phyloP scores from a whole-genome alignment of 2,113 vertebrate genomes.

The Myrmophylax atrothorax region DNA sequence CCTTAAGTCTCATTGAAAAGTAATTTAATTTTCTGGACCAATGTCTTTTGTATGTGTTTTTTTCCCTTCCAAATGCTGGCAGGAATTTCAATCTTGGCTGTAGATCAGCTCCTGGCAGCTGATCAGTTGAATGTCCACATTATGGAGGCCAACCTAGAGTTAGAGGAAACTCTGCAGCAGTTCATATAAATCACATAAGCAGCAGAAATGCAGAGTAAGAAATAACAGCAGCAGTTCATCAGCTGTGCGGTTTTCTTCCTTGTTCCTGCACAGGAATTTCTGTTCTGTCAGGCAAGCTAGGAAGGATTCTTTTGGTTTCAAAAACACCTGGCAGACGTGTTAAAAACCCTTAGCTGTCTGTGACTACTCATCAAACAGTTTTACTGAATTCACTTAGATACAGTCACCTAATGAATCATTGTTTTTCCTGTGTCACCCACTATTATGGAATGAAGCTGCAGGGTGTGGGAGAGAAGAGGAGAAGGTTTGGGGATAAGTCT shows the following conservation, averaged over 20 bases:
- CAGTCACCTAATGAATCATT: not conserved
- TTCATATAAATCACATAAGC: conserved; percentile 24
- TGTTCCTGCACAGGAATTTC: not conserved
- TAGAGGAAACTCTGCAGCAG: conserved; percentile 27
- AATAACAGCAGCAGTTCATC: not conserved
- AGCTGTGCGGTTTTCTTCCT: not conserved
- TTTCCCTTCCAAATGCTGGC: not conserved
- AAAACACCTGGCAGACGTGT: not conserved
- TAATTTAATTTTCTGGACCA: not conserved
- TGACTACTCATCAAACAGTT: not conserved
- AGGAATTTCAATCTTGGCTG: conserved; percentile 7
- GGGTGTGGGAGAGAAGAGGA: not conserved
- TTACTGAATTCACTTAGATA: not conserved
- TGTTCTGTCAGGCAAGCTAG: not conserved
- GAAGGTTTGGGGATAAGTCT: not conserved
- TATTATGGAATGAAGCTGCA: not conserved
- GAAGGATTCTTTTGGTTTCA: not conserved
- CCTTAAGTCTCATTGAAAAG: not conserved
- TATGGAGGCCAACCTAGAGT: conserved; percentile 1
- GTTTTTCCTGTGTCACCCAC: not conserved
- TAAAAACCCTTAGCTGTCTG: not conserved
- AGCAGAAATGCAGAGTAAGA: conserved; percentile 34
- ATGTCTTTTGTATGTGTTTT: not conserved
- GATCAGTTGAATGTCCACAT: not conserved
- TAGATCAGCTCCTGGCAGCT: not conserved